Base-by-base conservation (phyloP, 1,140 invertebrate genomes). In the Onthophagus taurus region DNA sequence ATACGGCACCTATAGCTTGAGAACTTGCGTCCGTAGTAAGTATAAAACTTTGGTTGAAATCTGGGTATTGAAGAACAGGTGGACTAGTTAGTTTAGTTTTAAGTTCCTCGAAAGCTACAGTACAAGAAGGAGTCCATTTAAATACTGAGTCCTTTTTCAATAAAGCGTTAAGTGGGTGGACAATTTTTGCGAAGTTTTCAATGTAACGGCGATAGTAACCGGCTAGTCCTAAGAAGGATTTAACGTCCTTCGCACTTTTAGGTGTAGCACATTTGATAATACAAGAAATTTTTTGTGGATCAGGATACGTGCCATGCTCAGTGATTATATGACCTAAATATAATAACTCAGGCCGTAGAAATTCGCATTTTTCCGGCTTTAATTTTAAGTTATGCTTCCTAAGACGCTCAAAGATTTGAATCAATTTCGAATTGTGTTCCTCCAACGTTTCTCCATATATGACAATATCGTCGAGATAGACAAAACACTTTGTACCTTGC, bases 311-410 rank as follows among this genome's bases (percentile, higher is more conserved):
- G 5, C 69, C 66, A 4, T 65, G 24, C 17, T 50, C 35, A 1
- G 60, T 55, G 14, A 70, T 53, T 6, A 64, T 37, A 43, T 70
- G 67, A 4, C 68, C 69, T 20, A 72, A 53, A 4, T n/a, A n/a
- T n/a, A 45, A 33, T 1, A 70, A 57, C 61, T 70, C 62, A 36
- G 60, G 55, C 45, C 51, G 48, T 19, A 69, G 47, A 50, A 64
- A 64, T 45, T 64, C 52, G 38, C 62, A 66, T 52, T 69, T 68
- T 6, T 58, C 49, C 0, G 58, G 55, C 42, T 67, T 55, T 7
- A 66, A 14, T 49, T 64, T 65, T 3, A 70, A 34, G 37, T 65
- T 65, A 31, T 42, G 18, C 21, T 51, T 11, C 26, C 48, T 44
- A n/a, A 65, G 38, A 36, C 45, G 45, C 6, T 54, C 29, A 20